Base-by-base conservation (phyloP, 2,888 invertebrate species). In the Drosophila phalerata region DNA sequence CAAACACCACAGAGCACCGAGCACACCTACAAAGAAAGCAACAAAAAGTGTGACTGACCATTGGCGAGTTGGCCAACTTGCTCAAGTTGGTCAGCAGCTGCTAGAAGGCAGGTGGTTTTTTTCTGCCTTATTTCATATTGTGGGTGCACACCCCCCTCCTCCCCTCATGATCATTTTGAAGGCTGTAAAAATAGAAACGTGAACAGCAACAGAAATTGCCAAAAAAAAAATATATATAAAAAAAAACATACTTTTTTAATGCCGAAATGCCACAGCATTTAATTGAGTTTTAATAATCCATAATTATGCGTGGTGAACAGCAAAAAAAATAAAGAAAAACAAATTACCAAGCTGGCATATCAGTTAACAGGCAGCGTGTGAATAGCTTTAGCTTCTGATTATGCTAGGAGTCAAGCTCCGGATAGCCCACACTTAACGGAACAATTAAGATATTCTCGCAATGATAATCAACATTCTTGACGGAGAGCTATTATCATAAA, bases 231-330 rank as follows among this genome's bases (percentile, higher is more conserved):
- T 19, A 32, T 13, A 3, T 0, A 25, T 3, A 25, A 38, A 15
- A 25, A 34, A 55, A 55, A 22, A 57, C 28, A 55, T 32, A 40
- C 28, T 67, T 65, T 69, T 72, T 43, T 34, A 32, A 47, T 55
- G 38, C 51, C 68, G 28, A 69, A 73, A 66, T 65, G 73, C 57
- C 17, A 47, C 49, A 72, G 51, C 47, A 69, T 85, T 78, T 83
- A 87, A 87, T 87, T 88, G 88, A 85, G 85, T 75, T 87, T 87
- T 87, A 88, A 87, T 88, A 83, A 83, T 80, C 80, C 73, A 72
- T 88, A 86, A 86, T 86, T 86, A 88, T 70, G 78, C 84, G 73
- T 76, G 58, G 70, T 68, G 60, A 38, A 34, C 43, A 56, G 34
- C 22, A 43, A 13, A 13, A 48, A 32, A 43, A 63, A 22, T 22